Conservation (phyloP, 1,140 invertebrate species). For the Oreohelix idahoensis region DNA sequence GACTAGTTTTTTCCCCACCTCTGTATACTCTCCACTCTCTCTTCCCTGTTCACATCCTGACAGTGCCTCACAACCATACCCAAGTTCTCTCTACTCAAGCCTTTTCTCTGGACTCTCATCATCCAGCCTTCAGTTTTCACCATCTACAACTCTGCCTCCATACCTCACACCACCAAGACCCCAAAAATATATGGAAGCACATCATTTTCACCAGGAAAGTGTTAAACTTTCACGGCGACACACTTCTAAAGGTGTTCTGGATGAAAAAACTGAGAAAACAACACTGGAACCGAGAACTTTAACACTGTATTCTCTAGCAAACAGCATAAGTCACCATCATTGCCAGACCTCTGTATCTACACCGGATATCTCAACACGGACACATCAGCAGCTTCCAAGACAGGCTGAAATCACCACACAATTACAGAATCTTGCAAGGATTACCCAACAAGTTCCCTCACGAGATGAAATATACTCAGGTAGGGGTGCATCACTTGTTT, state of each 20-base stretch:
- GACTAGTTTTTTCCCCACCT: neutral
- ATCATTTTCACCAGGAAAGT: neutral
- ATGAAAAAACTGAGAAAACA: neutral
- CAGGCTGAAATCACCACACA: neutral
- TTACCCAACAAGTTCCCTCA: neutral
- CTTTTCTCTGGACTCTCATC: neutral
- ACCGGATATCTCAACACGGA: neutral
- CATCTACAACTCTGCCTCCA: neutral
- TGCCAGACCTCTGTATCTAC: neutral
- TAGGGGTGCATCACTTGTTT: too few relatives aligned
- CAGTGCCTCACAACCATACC: neutral
- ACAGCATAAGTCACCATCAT: neutral
- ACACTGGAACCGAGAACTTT: neutral
- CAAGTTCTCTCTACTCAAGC: neutral
- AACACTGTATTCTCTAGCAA: neutral
- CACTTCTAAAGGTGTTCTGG: neutral
- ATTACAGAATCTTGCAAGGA: slow-evolving; percentile 15
- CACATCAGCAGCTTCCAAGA: neutral
- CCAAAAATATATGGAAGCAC: neutral
- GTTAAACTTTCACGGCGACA: neutral
- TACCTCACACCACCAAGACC: neutral
- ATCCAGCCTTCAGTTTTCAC: neutral
- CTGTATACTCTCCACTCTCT: neutral
- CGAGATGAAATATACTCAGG: neutral
- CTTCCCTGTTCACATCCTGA: neutral